Base-by-base conservation (phyloP, 2,113 vertebrate genomes). In the Sialia sialis region DNA sequence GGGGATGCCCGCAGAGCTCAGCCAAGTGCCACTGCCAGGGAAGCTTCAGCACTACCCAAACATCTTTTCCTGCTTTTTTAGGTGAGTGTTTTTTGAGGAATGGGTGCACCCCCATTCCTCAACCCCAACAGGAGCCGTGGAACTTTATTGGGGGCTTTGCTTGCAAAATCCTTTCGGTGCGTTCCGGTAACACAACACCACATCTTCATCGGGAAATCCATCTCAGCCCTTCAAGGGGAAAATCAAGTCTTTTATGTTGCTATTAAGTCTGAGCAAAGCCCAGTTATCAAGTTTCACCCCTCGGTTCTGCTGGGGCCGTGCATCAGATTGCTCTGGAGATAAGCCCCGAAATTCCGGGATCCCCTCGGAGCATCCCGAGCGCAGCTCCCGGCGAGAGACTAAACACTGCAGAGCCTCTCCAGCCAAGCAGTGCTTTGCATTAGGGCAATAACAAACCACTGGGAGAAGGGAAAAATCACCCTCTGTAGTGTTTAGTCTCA, bases 181-280 rank as follows among this genome's bases (percentile, higher is more conserved):
- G 4, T 84, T 88, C 63, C 2, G 54, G 96, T 92, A 97, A 97
- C 7, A 6, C 22, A 87, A 97, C 91, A 93, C 96, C 90, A 0
- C 94, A 51, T 95, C 74, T 95, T 88, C 96, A 60, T 56, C 44
- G 91, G 8, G 4, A 94, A 94, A 94, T 85, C 64, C 93, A 78
- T 72, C 78, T 41, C 89, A 4, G 89, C 81, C 91, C 73, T 97
- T 77, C 25, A 80, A 96, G 95, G 96, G 77, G 58, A 90, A 96
- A 92, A 93, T 84, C 75, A 70, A 93, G 68, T 5, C 95, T 97
- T 97, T 97, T 64, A 97, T 90, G 94, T 94, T 9, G 23, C 95
- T 89, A 51, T 96, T 60, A 96, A 94, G 80, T 25, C 79, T 13
- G 75, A 75, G 94, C 26, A 92, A 93, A 97, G 95, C 93, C 78